Evolutionary conservation across 2,797 vertebrate species (phyloP).

Genomic region (Salarias fasciatus): DNA sequence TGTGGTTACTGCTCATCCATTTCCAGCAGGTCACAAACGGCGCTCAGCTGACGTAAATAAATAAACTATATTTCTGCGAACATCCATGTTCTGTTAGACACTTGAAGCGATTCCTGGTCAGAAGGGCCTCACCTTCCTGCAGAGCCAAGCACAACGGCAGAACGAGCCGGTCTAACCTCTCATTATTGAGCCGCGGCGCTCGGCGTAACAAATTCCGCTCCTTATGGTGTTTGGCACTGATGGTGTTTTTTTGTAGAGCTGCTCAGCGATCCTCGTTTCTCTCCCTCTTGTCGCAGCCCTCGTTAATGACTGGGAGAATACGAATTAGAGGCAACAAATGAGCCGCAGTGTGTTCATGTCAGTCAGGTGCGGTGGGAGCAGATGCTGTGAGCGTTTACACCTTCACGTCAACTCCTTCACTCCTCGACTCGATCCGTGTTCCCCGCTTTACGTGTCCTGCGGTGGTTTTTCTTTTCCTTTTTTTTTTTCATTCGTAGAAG

Average conservation of each 20-base stretch:
- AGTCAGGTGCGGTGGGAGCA: constrained; percentile 59
- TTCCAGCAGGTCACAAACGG: too few relatives aligned
- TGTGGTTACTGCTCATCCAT: too few relatives aligned
- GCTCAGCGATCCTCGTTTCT: constrained; percentile 42
- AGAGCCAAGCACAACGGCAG: too few relatives aligned
- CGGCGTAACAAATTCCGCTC: constrained; percentile 9
- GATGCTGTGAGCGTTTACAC: constrained; percentile 64
- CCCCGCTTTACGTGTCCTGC: background rate
- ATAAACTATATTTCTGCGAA: too few relatives aligned
- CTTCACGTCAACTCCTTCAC: constrained; percentile 33
- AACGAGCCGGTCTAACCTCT: constrained; percentile 19
- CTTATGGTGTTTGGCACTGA: constrained; percentile 28
- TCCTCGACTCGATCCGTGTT: constrained; percentile 6
- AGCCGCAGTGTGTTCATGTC: constrained; percentile 60
- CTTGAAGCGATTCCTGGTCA: too few relatives aligned
- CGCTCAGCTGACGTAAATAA: too few relatives aligned
- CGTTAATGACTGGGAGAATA: constrained; percentile 66
- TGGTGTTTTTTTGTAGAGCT: constrained; percentile 41
- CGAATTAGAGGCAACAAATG: constrained; percentile 70
- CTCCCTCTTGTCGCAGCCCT: constrained; percentile 50
- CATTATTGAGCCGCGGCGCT: constrained; percentile 1
- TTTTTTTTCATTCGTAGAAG: background rate
- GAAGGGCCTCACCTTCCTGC: too few relatives aligned
- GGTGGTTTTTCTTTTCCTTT: too few relatives aligned
- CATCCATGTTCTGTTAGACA: too few relatives aligned